Evolutionary conservation across 2,113 vertebrate species (phyloP), one percentile per base, ranked within the genome.

Genomic region (Ondatra zibethicus): DNA sequence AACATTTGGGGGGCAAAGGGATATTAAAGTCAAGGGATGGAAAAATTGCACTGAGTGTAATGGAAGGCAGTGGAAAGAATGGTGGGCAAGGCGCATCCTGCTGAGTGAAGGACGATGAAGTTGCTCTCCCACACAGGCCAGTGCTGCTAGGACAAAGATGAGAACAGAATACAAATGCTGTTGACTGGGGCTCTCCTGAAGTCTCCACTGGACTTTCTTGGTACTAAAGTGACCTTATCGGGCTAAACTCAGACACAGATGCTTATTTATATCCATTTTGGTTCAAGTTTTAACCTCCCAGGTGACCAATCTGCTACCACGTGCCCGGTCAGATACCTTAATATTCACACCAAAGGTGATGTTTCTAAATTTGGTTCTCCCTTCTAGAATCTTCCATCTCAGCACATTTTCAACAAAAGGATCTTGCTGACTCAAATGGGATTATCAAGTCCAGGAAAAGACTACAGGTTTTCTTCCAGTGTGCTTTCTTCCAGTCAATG

Each of bases 381-480:
- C 65, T 92, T 94, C 70, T 31, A 77, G 75, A 94, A 52, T 81
- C 72, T 95, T 96, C 25, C 68, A 77, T 23, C 68, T 96, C 77
- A 94, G 0, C 25, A 90, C 55, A 72, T 81, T 91, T 77, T 96
- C 91, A 52, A 68, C 55, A n/a, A 88, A 90, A 94, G 47, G 68
- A 93, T 4, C 50, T 97, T 96, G 68, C 61, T 78, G 82, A 16
- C 77, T 97, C 23, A 96, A 66, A 96, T 81, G 80, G 92, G 33
- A 42, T 52, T 84, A 92, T 92, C 84, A 72, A 81, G 97, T 96
- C 17, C 42, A 94, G 63, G 36, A 87, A 92, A 88, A 75, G 33
- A 90, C 73, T 97, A 96, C 75, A 31, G n/a, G 75, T 94, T 88
- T 86, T 65, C 76, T 39, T 96, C 86, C 23, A 84, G 86, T 92